These are phyloP conservation scores for Nanorana parkeri DNA, from an alignment of 2,113 vertebrate species.

Conservation along the genomic window DNA sequence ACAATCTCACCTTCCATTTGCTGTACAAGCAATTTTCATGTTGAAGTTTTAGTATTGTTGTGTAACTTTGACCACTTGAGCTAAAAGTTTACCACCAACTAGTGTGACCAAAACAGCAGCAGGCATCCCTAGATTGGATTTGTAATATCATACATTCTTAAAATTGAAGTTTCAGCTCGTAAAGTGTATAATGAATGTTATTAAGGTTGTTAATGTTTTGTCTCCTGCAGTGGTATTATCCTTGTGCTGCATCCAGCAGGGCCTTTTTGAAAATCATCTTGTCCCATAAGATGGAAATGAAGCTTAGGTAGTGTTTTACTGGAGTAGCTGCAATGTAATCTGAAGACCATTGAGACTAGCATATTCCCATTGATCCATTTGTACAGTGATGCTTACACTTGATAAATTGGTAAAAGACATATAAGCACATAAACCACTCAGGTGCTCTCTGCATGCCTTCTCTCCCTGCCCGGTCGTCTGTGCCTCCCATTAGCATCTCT, in stretches of 20 bases:
- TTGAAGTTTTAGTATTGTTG: too few species aligned
- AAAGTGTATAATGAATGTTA: too few species aligned
- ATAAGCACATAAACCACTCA: constrained; percentile 30
- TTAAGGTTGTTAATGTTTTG: not conserved
- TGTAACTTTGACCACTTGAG: too few species aligned
- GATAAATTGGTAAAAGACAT: constrained; percentile 29
- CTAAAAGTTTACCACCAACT: too few species aligned
- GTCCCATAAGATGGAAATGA: constrained; percentile 49
- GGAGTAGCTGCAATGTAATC: constrained; percentile 54
- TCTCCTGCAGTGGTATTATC: not conserved
- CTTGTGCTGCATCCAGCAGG: not conserved
- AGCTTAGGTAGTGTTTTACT: constrained; percentile 43
- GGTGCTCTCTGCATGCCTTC: constrained; percentile 21
- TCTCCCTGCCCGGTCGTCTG: not conserved
- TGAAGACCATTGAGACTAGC: constrained; percentile 52
- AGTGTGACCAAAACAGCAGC: too few species aligned
- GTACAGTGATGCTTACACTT: constrained; percentile 49
- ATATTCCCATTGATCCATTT: constrained; percentile 58
- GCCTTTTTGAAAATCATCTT: not conserved
- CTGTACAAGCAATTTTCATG: too few species aligned
- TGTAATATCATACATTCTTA: too few species aligned
- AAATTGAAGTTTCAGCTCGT: too few species aligned
- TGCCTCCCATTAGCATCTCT: constrained; percentile 23
- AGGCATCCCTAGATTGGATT: too few species aligned
- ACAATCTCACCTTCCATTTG: too few species aligned